Evolutionary conservation across 1,140 invertebrate genomes (phyloP).

Genomic region (Microplitis mediator): DNA sequence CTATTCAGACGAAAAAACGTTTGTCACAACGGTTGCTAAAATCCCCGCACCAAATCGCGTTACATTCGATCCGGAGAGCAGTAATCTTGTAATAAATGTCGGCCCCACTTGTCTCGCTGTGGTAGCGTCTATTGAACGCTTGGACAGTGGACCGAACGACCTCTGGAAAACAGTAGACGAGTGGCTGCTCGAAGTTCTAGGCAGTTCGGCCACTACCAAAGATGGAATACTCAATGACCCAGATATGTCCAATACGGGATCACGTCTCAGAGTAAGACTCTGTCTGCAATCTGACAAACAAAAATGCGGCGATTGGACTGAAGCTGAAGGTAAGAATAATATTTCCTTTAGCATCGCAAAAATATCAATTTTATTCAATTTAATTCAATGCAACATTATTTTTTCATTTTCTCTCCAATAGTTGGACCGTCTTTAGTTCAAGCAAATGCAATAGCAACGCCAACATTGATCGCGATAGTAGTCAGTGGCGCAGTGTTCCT

Average conservation of each 20-base stretch:
- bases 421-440: conserved; percentile 82
- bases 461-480: conserved; percentile 80
- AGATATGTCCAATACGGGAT: conserved; percentile 60
- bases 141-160: conserved; percentile 63
- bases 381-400: neutral
- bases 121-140: conserved; percentile 73
- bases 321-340: conserved; percentile 77
- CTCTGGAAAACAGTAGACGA: conserved; percentile 75
- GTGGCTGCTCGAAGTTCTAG: conserved; percentile 71
- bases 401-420: conserved; percentile 51
- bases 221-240: conserved; percentile 70
- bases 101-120: conserved; percentile 76
- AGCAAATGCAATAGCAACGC: conserved; percentile 75
- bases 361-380: too few species aligned
- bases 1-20: conserved; percentile 80
- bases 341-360: conserved; percentile 29
- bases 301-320: conserved; percentile 81
- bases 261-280: conserved; percentile 75
- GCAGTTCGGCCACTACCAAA: conserved; percentile 69
- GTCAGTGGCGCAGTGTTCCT: conserved; percentile 82
- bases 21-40: conserved; percentile 80
- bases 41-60: conserved; percentile 82
- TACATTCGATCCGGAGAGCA: conserved; percentile 78
- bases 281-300: conserved; percentile 78
- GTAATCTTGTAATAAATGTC: conserved; percentile 77